phyloP scores from a whole-genome alignment of 2,888 invertebrate species.

The Epistrophe eligans region DNA sequence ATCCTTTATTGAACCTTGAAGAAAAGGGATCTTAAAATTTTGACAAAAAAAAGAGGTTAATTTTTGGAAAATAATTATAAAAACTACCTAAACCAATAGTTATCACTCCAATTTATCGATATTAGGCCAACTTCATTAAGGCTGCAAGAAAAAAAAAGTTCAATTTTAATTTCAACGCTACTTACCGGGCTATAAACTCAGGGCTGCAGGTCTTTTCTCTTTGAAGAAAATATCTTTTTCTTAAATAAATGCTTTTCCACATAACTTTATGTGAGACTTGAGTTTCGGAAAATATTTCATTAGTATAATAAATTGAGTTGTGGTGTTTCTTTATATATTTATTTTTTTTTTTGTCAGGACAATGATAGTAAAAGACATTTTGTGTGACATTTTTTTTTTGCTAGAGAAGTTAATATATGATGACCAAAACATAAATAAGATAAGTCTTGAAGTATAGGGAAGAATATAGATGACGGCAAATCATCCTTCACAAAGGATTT shows the following conservation, averaged over 20 bases:
- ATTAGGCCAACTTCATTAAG: too few relatives aligned
- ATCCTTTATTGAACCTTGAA: too few relatives aligned
- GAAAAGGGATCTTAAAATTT: too few relatives aligned
- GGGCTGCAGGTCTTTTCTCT: constrained; percentile 35
- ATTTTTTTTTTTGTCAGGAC: constrained; percentile 26
- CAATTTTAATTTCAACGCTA: not conserved
- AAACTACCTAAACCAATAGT: too few relatives aligned
- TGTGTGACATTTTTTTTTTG: not conserved
- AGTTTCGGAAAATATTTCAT: constrained; percentile 62
- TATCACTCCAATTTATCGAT: too few relatives aligned
- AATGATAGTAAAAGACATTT: constrained; percentile 32
- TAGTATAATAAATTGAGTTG: constrained; percentile 59
- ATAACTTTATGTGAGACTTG: constrained; percentile 55
- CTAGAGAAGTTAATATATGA: constrained; percentile 13
- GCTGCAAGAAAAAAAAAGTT: too few relatives aligned
- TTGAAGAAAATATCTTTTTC: constrained; percentile 22
- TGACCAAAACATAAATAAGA: constrained; percentile 20
- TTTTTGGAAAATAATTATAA: too few relatives aligned
- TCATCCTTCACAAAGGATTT: constrained; percentile 15
- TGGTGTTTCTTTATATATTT: constrained; percentile 32
- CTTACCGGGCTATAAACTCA: not conserved
- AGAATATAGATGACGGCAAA: constrained; percentile 17
- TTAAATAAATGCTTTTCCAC: constrained; percentile 44
- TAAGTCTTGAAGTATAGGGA: constrained; percentile 15
- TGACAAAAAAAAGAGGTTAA: too few relatives aligned